Percentiles rank a stretch among this genome's conserved stretches.
Evolutionary conservation across 2,888 invertebrate species (phyloP).

Genomic region (Noctua janthe): DNA sequence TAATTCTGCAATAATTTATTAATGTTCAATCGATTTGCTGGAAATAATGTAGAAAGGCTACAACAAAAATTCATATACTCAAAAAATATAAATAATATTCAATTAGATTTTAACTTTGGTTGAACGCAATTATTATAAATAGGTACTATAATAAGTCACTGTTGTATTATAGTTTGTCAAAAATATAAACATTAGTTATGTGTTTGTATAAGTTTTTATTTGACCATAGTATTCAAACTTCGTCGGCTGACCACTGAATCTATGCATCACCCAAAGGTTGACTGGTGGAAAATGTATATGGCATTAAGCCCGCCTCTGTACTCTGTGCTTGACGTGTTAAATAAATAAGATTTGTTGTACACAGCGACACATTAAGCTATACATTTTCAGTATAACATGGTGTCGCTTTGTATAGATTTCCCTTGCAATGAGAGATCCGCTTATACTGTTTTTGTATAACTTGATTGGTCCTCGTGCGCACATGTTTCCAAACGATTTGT

Average conservation of each 20-base stretch:
- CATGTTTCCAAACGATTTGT: no score
- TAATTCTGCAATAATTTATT: constrained; percentile 25
- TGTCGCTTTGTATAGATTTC: no score
- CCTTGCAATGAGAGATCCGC: no score
- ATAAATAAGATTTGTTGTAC: neutral
- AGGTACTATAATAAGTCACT: constrained; percentile 26
- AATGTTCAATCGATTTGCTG: constrained; percentile 23
- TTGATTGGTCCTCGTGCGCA: no score
- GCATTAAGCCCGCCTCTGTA: no score
- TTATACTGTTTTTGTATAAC: no score
- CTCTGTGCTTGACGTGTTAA: no score
- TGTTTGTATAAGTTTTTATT: neutral
- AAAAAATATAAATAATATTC: neutral
- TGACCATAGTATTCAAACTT: neutral
- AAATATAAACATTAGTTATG: neutral
- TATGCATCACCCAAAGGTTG: neutral
- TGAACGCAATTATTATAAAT: constrained; percentile 31
- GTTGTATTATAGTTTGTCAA: constrained; percentile 22
- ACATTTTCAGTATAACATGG: no score
- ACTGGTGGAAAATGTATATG: neutral
- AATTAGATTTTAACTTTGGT: constrained; percentile 19
- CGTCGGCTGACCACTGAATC: neutral
- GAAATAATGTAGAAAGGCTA: constrained; percentile 35
- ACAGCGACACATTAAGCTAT: no score
- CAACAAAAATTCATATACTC: constrained; percentile 12